Evolutionary conservation across 1,140 invertebrate species (phyloP).

Genomic region (Limonius californicus): DNA sequence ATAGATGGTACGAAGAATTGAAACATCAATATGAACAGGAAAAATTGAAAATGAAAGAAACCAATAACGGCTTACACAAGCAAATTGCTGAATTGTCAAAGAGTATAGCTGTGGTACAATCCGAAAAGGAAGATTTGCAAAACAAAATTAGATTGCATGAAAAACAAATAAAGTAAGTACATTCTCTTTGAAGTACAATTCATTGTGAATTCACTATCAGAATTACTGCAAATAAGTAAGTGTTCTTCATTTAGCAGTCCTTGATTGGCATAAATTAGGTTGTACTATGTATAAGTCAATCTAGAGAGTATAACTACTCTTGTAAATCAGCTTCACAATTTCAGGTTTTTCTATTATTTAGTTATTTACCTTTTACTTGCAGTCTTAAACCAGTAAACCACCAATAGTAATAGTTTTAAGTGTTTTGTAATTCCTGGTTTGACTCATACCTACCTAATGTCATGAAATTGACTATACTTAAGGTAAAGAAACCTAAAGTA

Average conservation of each 20-base stretch:
- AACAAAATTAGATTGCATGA: constrained; percentile 47
- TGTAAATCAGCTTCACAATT: no score
- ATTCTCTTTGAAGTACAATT: not conserved
- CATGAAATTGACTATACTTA: no score
- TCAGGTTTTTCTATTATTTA: no score
- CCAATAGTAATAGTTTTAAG: no score
- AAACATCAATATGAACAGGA: constrained; percentile 59
- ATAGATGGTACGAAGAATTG: constrained; percentile 58
- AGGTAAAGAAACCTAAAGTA: no score
- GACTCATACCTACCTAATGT: no score
- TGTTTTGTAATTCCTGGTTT: no score
- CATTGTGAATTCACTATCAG: not conserved
- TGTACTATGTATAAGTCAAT: no score
- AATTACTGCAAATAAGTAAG: not conserved
- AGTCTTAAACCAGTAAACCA: no score
- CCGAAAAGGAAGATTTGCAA: constrained; percentile 51
- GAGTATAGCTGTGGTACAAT: constrained; percentile 36
- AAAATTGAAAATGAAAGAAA: constrained; percentile 50
- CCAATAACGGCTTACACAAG: constrained; percentile 42
- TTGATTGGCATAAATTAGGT: no score
- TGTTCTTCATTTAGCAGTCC: not conserved
- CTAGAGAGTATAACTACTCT: no score
- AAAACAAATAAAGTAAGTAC: constrained; percentile 51
- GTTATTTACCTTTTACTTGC: no score
- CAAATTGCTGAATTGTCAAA: constrained; percentile 47